These are phyloP conservation scores for Plutomurus gul DNA, from an alignment of 1,140 invertebrate species.

Conservation along the genomic window DNA sequence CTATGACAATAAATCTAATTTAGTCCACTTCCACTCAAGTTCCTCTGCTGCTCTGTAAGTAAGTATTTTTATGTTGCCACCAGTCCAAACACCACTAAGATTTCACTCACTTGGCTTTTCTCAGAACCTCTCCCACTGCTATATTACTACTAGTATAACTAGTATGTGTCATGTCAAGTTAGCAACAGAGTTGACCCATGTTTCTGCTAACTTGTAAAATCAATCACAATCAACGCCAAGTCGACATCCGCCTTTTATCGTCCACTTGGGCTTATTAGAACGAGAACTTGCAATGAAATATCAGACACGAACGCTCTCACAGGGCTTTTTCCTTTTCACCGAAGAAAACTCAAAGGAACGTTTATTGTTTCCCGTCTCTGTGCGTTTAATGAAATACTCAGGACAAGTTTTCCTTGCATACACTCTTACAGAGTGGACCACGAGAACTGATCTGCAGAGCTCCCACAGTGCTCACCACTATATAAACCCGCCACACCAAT, in stretches of 20 bases:
- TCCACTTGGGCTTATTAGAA: background rate
- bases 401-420: no score
- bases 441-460: no score
- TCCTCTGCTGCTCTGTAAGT: background rate
- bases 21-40: conserved; percentile 7
- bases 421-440: no score
- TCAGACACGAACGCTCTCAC: background rate
- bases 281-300: background rate
- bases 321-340: no score
- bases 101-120: background rate
- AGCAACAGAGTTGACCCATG: conserved; percentile 3
- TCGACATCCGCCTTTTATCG: conserved; percentile 13
- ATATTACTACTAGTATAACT: background rate
- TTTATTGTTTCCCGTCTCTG: no score
- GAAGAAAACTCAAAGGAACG: no score
- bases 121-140: background rate
- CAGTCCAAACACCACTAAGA: background rate
- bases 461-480: background rate
- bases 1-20: background rate
- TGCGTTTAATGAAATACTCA: no score
- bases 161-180: background rate
- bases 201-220: background rate
- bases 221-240: conserved; percentile 23
- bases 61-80: conserved; percentile 9
- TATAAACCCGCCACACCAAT: background rate